Base-by-base conservation (phyloP, 2,888 invertebrate genomes). In the Dasysyrphus albostriatus region DNA sequence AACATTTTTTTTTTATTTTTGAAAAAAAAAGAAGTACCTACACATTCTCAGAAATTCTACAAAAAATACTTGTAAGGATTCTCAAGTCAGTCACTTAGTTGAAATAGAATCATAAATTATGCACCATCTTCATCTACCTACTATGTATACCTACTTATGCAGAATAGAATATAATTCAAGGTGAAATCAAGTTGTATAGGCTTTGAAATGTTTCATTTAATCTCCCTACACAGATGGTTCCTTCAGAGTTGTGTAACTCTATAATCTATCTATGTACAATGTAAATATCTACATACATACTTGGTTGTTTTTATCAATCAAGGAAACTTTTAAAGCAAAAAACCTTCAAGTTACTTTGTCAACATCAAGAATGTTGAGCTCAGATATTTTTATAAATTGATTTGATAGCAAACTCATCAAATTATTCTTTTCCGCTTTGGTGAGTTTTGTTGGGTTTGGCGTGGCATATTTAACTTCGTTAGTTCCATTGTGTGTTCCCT, bases 41-140 rank as follows among this genome's bases (percentile, higher is more conserved):
- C 14, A 14, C 4, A 12, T 39, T 12, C 12, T 10, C 12, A 39
- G 12, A 42, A 14, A 59, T 12, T 51, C 51, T 7, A 51, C 24
- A 29, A 6, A 54, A 19, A 42, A 63, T 42, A 29, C 37, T 32
- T 63, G 14, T 14, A 16, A 44, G 59, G 59, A 63, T 65, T 65
- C 65, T 32, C 5, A 49, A 6, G 6, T 32, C 32, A 44, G 65
- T 47, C 65, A 47, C 34, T 65, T 32, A 34, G 29, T 16, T 47
- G 44, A 65, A 65, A 47, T 47, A 65, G 47, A 65, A 65, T 47
- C 65, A 65, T 65, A 65, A 65, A 65, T 65, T 47, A 65, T 65
- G 16, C 61, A 16, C 34, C n/a, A 16, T 37, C 59, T 12, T 24
- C 24, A 7, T 12, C 24, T 10, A 3, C 14, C 19, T 42, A 1